Percentiles rank a stretch among this genome's conserved stretches.
phyloP scores from a whole-genome alignment of 2,797 vertebrate species.

The Falco naumanni region DNA sequence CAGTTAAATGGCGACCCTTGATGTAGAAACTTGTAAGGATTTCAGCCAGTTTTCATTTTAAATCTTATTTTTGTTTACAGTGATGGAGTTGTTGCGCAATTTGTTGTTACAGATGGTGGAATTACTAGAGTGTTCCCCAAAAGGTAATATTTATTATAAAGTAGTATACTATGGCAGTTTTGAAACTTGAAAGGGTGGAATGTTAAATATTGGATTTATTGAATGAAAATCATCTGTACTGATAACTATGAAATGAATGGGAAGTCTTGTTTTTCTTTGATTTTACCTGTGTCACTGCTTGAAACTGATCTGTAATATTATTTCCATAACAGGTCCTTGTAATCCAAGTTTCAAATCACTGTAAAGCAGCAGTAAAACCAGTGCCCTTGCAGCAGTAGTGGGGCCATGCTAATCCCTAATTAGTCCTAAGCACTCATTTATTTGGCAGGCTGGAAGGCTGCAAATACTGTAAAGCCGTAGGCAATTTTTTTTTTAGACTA shows the following conservation, averaged over 20 bases:
- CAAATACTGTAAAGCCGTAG: background rate
- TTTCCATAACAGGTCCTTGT: background rate
- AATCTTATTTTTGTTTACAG: slow-evolving; percentile 78
- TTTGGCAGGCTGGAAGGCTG: background rate
- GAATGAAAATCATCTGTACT: background rate
- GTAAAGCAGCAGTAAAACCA: background rate
- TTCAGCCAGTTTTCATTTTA: background rate
- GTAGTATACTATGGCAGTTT: background rate
- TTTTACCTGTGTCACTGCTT: background rate
- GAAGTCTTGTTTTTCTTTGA: background rate
- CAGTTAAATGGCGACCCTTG: background rate
- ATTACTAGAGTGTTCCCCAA: slow-evolving; percentile 95
- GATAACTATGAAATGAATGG: background rate
- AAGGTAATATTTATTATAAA: slow-evolving; percentile 81
- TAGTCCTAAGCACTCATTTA: background rate
- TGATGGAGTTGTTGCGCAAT: slow-evolving; percentile 88
- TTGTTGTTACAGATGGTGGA: slow-evolving; percentile 96
- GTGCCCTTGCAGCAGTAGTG: background rate
- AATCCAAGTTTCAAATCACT: background rate
- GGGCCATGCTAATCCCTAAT: background rate
- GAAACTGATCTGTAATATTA: background rate
- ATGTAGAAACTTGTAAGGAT: background rate
- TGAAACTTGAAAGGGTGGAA: background rate
- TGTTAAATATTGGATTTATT: background rate
- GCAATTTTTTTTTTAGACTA: background rate